Evolutionary conservation across 2,888 invertebrate genomes (phyloP), one percentile per base, ranked within the genome.

Genomic region (Drosophila incognita): DNA sequence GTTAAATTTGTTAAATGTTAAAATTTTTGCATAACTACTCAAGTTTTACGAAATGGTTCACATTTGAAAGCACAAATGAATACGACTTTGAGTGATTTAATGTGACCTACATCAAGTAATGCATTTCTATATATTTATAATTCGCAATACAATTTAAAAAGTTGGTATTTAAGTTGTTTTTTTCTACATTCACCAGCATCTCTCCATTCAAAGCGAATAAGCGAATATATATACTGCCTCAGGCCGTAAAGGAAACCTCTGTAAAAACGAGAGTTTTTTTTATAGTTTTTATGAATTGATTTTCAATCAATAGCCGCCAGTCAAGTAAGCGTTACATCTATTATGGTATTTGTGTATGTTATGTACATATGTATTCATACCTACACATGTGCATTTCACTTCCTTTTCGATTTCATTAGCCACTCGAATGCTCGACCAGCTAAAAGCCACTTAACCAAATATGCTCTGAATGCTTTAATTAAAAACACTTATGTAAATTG

Each of bases 401-500:
- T 79, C 68, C 68, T 68, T 78, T 83, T 79, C 71, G 74, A 76
- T 84, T 82, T 73, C 64, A 76, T 86, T 79, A 76, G 56, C 81
- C 64, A 82, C 68, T 76, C 71, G 53, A 62, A 68, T 68, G 78
- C 73, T 69, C 52, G 46, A 63, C 56, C 65, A 62, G 59, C 61
- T 64, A 74, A 74, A 74, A 64, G 63, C 69, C 77, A 78, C 73
- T 79, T 87, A 56, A 68, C 82, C 63, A 84, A 84, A 87, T 83
- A 79, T 89, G 89, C 82, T 69, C 86, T 87, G 82, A 89, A 69
- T 85, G 90, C 78, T 73, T 85, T 77, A 83, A 89, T 84, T 89
- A 82, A 87, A 89, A 82, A 82, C 74, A 83, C 80, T 84, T 82
- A 89, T 87, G 89, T 73, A 82, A 87, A 87, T 87, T 87, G 79